These are phyloP conservation scores for Geodia barretti DNA, from an alignment of 37 sponge, comb jelly and placozoan genomes.

Conservation along the genomic window DNA sequence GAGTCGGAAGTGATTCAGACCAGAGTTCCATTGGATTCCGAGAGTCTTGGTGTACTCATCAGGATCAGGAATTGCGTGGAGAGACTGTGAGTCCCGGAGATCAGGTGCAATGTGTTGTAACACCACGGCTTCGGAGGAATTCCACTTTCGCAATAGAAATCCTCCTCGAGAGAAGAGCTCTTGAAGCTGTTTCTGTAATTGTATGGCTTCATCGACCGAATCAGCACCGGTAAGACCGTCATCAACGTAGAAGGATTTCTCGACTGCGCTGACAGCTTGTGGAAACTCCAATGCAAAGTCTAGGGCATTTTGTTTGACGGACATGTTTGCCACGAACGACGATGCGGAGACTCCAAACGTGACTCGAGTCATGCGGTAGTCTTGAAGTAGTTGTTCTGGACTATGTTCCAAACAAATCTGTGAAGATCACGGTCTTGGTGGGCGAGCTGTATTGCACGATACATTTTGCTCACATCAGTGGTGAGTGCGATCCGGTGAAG, in stretches of 20 bases:
- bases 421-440: not conserved
- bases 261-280: not conserved
- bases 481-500: constrained; percentile 3
- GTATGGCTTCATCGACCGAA: not conserved
- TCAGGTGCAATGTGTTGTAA: constrained; percentile 1
- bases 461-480: constrained; percentile 22
- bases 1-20: constrained; percentile 15
- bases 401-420: constrained; percentile 15
- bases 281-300: constrained; percentile 9
- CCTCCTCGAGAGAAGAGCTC: not conserved
- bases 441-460: not conserved
- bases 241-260: constrained; percentile 7
- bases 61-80: constrained; percentile 14
- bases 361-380: constrained; percentile 29
- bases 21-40: constrained; percentile 27
- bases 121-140: not conserved
- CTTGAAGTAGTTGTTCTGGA: constrained; percentile 2
- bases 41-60: constrained; percentile 20
- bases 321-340: constrained; percentile 16
- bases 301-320: constrained; percentile 7
- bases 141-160: constrained; percentile 14
- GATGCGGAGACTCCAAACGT: constrained; percentile 37
- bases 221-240: constrained; percentile 16
- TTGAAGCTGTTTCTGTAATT: not conserved
- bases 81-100: not conserved